Base-by-base conservation (phyloP, 2,888 invertebrate species). In the Baronia brevicornis region DNA sequence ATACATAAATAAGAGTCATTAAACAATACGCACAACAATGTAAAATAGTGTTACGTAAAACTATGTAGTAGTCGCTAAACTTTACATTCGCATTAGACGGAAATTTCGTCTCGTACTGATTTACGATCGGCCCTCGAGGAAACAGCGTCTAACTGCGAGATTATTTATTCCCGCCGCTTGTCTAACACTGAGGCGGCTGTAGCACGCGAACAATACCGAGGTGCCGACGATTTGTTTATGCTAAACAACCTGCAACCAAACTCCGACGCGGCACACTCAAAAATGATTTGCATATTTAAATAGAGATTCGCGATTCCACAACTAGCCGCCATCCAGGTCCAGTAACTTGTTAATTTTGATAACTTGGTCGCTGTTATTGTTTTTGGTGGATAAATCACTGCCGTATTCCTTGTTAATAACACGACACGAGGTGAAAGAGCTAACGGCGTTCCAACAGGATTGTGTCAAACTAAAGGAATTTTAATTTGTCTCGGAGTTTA, bases 401-500 rank as follows among this genome's bases (percentile, higher is more conserved):
- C 50, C 48, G 60, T 66, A 64, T 60, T 60, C 54, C 62, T 73
- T 72, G 71, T 71, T 74, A 74, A 74, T 74, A 74, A 70, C 65
- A 63, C 61, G 51, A 46, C 46, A 54, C 46, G 45, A 46, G 53
- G 46, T 54, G 61, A 68, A 74, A 70, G 71, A 74, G 74, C 67
- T 72, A 68, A 70, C 70, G 60, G 68, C 67, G 67, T 68, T 71
- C 73, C 67, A 45, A 71, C 77, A 73, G 65, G 75, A 74, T 74
- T 75, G 73, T 74, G 74, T 65, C 70, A 71, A 77, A 70, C 79
- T 71, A 65, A 65, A 63, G 75, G 78, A 78, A 79, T 80, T 82
- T 82, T 80, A 82, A 82, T 79, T 78, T 71, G 66, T 61, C 70
- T 61, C 58, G 47, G 70, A 74, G 75, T 82, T 80, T 75, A 79